Evolutionary conservation across 2,113 vertebrate species (phyloP).

Genomic region (Lepus europaeus): DNA sequence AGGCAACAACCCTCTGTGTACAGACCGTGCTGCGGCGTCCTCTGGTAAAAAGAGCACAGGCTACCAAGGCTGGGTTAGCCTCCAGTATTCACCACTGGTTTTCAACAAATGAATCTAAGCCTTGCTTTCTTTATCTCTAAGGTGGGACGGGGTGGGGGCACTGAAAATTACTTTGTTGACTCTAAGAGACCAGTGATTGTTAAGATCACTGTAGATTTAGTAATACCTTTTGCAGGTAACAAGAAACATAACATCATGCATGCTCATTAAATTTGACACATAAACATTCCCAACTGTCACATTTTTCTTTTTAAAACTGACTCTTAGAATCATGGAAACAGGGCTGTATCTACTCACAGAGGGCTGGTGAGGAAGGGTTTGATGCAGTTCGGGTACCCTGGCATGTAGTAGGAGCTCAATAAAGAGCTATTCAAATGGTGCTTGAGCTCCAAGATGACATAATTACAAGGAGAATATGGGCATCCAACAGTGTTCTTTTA

Average conservation of each 20-base stretch:
- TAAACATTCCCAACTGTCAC: background rate
- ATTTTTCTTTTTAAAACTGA: background rate
- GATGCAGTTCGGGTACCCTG: background rate
- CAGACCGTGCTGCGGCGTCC: background rate
- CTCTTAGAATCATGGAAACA: background rate
- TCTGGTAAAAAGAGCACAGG: accelerated
- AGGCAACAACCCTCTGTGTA: accelerated
- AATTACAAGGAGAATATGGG: background rate
- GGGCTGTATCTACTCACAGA: background rate
- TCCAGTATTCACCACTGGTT: too few species aligned
- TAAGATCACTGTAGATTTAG: background rate
- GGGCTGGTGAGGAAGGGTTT: background rate
- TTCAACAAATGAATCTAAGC: background rate
- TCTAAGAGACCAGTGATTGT: background rate
- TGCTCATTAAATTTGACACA: background rate
- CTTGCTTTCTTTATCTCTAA: background rate
- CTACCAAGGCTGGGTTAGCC: background rate
- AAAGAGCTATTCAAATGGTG: background rate
- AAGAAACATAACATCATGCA: background rate
- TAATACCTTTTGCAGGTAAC: background rate
- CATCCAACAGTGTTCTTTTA: background rate
- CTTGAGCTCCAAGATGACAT: background rate
- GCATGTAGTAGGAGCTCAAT: background rate
- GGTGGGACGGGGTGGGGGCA: too few species aligned
- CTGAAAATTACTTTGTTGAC: background rate